These are phyloP conservation scores for Aphis gossypii DNA, from an alignment of 1,140 invertebrate species.

Conservation along the genomic window DNA sequence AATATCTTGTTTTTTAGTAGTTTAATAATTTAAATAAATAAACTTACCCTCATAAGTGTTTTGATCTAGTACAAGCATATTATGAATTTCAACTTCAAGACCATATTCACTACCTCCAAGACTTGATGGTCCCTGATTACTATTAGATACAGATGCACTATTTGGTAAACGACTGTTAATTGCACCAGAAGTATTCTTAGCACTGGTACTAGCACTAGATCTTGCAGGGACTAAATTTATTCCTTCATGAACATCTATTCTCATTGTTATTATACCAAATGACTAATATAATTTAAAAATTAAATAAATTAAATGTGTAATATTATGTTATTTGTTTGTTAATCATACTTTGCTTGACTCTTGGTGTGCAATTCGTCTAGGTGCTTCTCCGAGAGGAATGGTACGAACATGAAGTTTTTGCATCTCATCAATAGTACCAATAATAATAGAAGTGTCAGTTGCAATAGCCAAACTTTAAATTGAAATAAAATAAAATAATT, in stretches of 20 bases:
- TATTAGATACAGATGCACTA: conserved; percentile 64
- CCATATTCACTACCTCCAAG: conserved; percentile 67
- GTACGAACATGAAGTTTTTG: conserved; percentile 97
- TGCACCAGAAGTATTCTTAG: conserved; percentile 67
- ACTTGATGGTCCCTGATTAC: conserved; percentile 66
- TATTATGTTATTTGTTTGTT: background rate
- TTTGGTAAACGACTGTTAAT: conserved; percentile 64
- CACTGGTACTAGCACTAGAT: conserved; percentile 81
- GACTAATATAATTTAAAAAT: conserved; percentile 69
- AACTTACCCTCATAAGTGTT: conserved; percentile 88
- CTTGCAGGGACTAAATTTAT: conserved; percentile 74
- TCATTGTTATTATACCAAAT: conserved; percentile 91
- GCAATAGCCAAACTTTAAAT: conserved; percentile 84
- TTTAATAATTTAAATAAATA: too few species aligned
- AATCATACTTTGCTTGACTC: conserved; percentile 79
- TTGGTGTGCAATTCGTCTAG: conserved; percentile 92
- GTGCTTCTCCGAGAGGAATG: conserved; percentile 92
- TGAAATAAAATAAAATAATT: conserved; percentile 31
- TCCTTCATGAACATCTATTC: conserved; percentile 84
- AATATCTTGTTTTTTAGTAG: background rate
- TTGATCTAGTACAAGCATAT: conserved; percentile 92
- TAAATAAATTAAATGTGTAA: background rate
- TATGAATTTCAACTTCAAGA: conserved; percentile 90
- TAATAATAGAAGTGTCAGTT: conserved; percentile 91
- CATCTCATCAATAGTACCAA: conserved; percentile 99